Evolutionary conservation across 2,888 invertebrate genomes (phyloP), one percentile per base, ranked within the genome.

Genomic region (Drosophila mayaguana): DNA sequence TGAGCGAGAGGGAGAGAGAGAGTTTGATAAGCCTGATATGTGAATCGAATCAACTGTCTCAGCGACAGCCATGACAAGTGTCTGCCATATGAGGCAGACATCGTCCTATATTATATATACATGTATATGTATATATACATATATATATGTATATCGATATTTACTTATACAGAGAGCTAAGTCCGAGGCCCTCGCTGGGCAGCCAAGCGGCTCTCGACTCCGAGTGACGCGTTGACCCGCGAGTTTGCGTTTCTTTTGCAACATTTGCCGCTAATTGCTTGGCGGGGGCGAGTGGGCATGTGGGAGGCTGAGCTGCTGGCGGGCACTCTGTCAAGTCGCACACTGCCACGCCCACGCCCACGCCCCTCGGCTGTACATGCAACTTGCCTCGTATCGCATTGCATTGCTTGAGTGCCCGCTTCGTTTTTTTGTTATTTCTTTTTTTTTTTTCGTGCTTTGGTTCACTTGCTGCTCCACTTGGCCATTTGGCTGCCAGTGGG

Each of bases 241-340:
- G 22, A 34, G 28, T 42, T 45, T 11, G 51, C 42, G 56, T 68
- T 61, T 56, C 78, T 74, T 63, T 67, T 87, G 87, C 84, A 81
- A 78, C 78, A 87, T 81, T 82, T 72, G 84, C 81, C 68, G 84
- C 84, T 87, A 83, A 87, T 87, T 87, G 75, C 64, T 56, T 57
- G 36, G 46, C n/a, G 25, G 2, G 6, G 16, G 18, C 60, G 61
- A n/a, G n/a, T 25, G 25, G 25, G 46, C 14, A 7, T 11, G 43
- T 4, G 22, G 3, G 51, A 22, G 14, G 51, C 14, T 38, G 34
- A 28, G 48, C 28, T 28, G 34, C 22, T 32, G 22, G 22, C 50
- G 53, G 60, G 53, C 60, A 63, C 14, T 60, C 65, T 36, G 55
- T 34, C 50, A 50, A 34, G 50, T 32, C 14, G 22, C 40, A 48